phyloP scores from a whole-genome alignment of 2,797 vertebrate species.

The Coreius guichenoti region DNA sequence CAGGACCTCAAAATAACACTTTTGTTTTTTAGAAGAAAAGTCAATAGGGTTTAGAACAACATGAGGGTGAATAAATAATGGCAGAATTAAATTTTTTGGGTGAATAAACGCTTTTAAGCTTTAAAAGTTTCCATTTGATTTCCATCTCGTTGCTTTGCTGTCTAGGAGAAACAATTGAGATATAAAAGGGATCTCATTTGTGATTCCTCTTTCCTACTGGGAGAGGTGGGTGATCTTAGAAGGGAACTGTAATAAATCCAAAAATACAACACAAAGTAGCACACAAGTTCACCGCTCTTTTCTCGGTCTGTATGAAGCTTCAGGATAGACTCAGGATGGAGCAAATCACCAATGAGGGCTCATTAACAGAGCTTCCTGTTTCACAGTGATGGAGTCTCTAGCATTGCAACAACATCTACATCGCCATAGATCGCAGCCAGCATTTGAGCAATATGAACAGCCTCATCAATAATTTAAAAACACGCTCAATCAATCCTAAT shows the following conservation, averaged over 20 bases:
- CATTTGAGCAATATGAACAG: not conserved
- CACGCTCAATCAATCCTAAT: slow-evolving; percentile 16
- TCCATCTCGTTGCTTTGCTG: not conserved
- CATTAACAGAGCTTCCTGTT: slow-evolving; percentile 25
- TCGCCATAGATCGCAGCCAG: not conserved
- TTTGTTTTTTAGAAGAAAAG: not conserved
- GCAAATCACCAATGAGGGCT: not conserved
- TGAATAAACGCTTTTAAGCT: not conserved
- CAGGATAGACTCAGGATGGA: not conserved
- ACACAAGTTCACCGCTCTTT: slow-evolving; percentile 19
- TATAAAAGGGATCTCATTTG: slow-evolving; percentile 23
- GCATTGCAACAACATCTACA: slow-evolving; percentile 9
- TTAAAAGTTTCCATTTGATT: not conserved
- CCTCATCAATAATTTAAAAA: slow-evolving; percentile 44
- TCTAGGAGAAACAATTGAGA: slow-evolving; percentile 8
- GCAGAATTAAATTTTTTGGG: not conserved
- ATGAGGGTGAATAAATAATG: not conserved
- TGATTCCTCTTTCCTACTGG: slow-evolving; percentile 21
- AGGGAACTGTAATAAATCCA: slow-evolving; percentile 41
- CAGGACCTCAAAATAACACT: not conserved
- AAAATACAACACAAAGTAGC: slow-evolving; percentile 43
- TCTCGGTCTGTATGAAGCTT: not conserved
- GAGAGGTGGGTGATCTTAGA: slow-evolving; percentile 41
- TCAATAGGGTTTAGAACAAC: not conserved
- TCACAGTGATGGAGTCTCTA: slow-evolving; percentile 23